These are phyloP conservation scores for Gnathonemus echidnorhynchus DNA, from an alignment of 2,113 vertebrate species.

Conservation along the genomic window DNA sequence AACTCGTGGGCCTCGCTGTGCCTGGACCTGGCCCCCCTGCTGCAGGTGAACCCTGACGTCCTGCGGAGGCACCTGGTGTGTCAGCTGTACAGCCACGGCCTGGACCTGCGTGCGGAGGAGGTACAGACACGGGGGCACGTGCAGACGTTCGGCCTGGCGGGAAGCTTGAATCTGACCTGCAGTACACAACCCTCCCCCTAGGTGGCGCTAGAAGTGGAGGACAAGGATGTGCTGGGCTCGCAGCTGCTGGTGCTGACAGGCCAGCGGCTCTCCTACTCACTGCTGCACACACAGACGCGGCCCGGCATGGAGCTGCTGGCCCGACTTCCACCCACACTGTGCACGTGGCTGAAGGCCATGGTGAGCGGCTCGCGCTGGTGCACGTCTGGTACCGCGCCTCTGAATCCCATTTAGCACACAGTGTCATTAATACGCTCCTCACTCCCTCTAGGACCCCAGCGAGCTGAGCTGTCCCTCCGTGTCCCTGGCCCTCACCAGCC, in stretches of 20 bases:
- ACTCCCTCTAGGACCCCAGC: constrained; percentile 68
- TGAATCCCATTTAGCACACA: neutral
- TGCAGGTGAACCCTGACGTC: constrained; percentile 81
- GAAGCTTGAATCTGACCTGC: neutral
- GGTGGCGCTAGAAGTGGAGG: constrained; percentile 82
- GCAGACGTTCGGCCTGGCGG: neutral
- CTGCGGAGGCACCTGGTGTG: constrained; percentile 80
- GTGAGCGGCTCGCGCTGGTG: constrained; percentile 50
- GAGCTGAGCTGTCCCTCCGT: constrained; percentile 77
- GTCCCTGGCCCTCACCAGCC: constrained; percentile 70
- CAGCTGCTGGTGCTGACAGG: constrained; percentile 85
- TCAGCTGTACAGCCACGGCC: constrained; percentile 86
- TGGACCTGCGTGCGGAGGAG: constrained; percentile 84
- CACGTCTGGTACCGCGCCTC: neutral
- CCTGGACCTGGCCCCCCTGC: constrained; percentile 71
- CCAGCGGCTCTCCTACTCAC: constrained; percentile 76
- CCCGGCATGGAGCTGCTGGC: constrained; percentile 84
- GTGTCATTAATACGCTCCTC: neutral
- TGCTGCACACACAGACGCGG: constrained; percentile 76
- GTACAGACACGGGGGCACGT: constrained; percentile 38
- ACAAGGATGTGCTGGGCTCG: constrained; percentile 89
- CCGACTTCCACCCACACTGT: constrained; percentile 80
- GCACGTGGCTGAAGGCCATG: constrained; percentile 97
- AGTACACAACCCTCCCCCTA: constrained; percentile 36
- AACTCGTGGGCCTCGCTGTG: constrained; percentile 78